Base-by-base conservation (phyloP, 2,888 invertebrate genomes). In the Cerastoderma edule region DNA sequence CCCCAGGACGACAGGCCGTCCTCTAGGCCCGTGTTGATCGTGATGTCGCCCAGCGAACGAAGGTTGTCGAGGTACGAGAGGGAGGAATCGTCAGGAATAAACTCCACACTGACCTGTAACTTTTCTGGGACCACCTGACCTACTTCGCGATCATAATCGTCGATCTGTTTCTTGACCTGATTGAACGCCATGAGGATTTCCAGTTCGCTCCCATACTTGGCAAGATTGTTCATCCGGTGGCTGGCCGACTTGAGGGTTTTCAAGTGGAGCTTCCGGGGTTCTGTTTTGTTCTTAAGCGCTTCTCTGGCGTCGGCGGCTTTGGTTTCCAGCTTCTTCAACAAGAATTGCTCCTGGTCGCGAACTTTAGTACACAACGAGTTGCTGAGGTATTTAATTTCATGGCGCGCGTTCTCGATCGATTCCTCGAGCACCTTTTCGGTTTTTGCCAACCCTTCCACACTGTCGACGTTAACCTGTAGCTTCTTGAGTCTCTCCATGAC, bases 151-250 rank as follows among this genome's bases (percentile, higher is more conserved):
- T 85, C 80, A 69, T 80, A 80, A 56, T 79, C 80, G 48, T 86
- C 85, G 28, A 87, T 28, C 66, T 83, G 80, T 24, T 83, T 82
- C 67, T 80, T 76, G 2, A 85, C 71, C 67, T 84, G 84, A 50
- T 84, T 82, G 24, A 83, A 83, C 0, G 83, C 83, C 66, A 87
- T 77, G 22, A 89, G 70, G 48, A 89, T 83, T 63, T 89, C 89
- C 8, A 85, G 80, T 48, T 88, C 87, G 76, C 87, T 87, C 48
- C 89, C 89, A 66, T 87, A 89, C 35, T 84, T 85, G 63, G 87
- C 75, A 32, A 89, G 71, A 33, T 75, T 83, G 32, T 82, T 85
- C 84, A 89, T 85, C 30, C 88, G 73, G 13, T 85, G 85, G 35
- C 83, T 80, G 6, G 87, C 88, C 6, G 88, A 80, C 53, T 82